Conservation (phyloP, 2,113 vertebrate genomes). For the Xerus inauris region DNA sequence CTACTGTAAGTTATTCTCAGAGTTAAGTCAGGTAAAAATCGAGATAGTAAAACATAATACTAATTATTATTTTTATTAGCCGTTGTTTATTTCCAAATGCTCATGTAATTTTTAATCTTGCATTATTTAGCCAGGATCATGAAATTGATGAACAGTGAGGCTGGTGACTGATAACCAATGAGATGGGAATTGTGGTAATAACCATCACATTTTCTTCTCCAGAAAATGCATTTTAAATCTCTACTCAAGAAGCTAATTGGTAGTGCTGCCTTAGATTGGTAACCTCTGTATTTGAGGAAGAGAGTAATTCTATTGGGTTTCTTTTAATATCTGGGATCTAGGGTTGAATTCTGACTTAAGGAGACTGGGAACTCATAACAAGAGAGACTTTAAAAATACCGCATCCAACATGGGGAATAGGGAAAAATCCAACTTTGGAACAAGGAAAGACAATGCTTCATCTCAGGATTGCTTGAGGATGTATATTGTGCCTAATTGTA, state of each 20-base stretch:
- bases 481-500: neutral
- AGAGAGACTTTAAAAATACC: neutral
- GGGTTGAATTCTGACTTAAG: neutral
- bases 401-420: neutral
- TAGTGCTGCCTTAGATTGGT: neutral
- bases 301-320: neutral
- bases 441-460: neutral
- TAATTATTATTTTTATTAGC: neutral
- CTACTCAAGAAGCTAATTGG: neutral
- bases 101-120: neutral
- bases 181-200: neutral
- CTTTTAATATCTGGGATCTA: neutral
- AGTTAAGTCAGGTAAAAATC: neutral
- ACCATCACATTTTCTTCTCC: neutral
- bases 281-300: neutral
- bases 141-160: neutral
- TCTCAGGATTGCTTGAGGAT: neutral
- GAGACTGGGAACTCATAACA: neutral
- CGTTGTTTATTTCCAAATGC: constrained; percentile 6
- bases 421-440: neutral
- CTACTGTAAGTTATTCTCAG: neutral
- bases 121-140: neutral
- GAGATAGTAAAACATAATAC: neutral
- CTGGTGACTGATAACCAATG: neutral
- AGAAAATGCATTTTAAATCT: neutral